Base-by-base conservation (phyloP, 2,113 vertebrate species). In the Lycocorax pyrrhopterus region DNA sequence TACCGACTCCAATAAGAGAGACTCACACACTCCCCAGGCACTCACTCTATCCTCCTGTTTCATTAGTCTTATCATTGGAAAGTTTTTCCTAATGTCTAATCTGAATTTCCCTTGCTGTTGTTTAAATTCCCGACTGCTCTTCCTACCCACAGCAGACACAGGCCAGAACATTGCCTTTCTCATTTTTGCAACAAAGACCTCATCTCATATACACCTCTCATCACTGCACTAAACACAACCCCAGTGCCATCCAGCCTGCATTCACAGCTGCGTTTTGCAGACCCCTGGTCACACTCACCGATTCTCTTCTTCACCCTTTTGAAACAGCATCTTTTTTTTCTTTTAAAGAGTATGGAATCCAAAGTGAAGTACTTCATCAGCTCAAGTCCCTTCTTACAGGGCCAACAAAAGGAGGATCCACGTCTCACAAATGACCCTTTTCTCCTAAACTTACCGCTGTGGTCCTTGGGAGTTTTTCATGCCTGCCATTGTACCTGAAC, bases 1-100 rank as follows among this genome's bases (percentile, higher is more conserved):
- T 97, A 97, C 95, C 89, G 84, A 97, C 96, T 97, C 93, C 94
- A 97, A 96, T 97, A 96, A 97, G 89, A 97, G 64, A 96, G 95
- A 97, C 95, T 96, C 91, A 77, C 53, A 19, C 4, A 10, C 64
- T 96, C 96, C 94, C 73, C 93, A 94, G 96, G 95, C 96, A 81
- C 80, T 97, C 96, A 78, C 80, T 97, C 84, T 71, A 32, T 89
- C 73, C 91, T 92, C 66, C 83, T 29, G 68, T 94, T 97, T 96
- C 95, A 96, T 97, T 95, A 96, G 94, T 95, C 89, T 96, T 94
- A 97, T 72, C 93, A 81, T 3, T 56, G 69, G 76, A 56, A 96
- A 96, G 89, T 97, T 97, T 94, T 88, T 89, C 89, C 84, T 94
- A 93, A 96, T 84, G 76, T 77, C 93, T 94, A 52, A 95, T 94